A percentile compares a stretch with the other conserved stretches of the same genome.
phyloP scores from a whole-genome alignment of 2,113 vertebrate genomes.

The Desmodus rotundus region DNA sequence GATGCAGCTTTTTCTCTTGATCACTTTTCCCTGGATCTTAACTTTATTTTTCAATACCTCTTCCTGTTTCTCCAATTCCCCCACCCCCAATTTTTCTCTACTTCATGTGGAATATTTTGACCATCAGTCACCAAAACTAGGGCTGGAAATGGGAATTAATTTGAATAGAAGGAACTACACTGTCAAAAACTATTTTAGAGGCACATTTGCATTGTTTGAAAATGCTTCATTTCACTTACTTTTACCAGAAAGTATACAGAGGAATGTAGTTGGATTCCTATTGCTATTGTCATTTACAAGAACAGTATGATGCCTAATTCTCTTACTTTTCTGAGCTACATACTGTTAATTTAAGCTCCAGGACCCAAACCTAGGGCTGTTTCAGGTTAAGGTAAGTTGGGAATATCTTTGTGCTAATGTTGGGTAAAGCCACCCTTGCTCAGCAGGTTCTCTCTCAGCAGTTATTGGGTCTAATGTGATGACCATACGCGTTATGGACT shows the following conservation, averaged over 20 bases:
- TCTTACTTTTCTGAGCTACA: neutral
- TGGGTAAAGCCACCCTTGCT: neutral
- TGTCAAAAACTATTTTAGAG: conserved; percentile 13
- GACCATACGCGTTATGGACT: neutral
- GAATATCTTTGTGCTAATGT: neutral
- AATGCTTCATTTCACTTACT: neutral
- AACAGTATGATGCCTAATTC: neutral
- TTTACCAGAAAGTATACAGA: neutral
- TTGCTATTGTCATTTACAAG: conserved; percentile 1
- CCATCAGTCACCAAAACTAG: neutral
- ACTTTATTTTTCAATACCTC: neutral
- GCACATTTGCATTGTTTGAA: neutral
- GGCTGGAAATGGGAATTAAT: neutral
- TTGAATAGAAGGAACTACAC: conserved; percentile 25
- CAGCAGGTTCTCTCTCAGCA: neutral
- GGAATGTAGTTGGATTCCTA: neutral
- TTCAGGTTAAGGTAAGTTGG: neutral
- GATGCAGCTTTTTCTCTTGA: neutral
- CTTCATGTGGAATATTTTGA: neutral
- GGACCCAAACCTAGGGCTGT: neutral
- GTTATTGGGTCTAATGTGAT: neutral
- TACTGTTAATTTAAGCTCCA: neutral
- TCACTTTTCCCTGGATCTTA: neutral
- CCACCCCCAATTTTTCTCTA: neutral
- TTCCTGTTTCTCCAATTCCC: neutral